Evolutionary conservation across 2,888 invertebrate species (phyloP).

Genomic region (Clunio marinus): DNA sequence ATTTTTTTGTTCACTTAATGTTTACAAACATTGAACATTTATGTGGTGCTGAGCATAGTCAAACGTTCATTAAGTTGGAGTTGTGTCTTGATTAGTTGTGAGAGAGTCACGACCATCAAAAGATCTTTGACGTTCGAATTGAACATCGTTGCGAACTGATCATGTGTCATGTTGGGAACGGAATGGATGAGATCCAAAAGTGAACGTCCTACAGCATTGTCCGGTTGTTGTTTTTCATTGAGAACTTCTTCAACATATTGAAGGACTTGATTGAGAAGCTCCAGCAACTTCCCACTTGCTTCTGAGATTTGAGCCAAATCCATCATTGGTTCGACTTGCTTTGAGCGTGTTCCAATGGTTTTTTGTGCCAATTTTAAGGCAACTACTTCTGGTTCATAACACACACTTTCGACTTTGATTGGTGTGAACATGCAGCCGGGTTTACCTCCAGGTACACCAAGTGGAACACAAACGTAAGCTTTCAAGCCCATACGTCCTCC

Average conservation of each 20-base stretch:
- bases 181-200: conserved; percentile 86
- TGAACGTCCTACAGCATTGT: conserved; percentile 85
- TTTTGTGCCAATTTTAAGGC: conserved; percentile 78
- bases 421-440: conserved; percentile 96
- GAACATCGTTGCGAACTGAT: conserved; percentile 91
- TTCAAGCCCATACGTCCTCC: conserved; percentile 89
- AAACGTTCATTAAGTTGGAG: conserved; percentile 95
- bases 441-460: conserved; percentile 92
- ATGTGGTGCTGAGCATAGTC: conserved; percentile 71
- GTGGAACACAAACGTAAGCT: conserved; percentile 86
- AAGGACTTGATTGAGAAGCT: conserved; percentile 70
- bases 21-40: conserved; percentile 45
- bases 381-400: conserved; percentile 88
- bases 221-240: conserved; percentile 67
- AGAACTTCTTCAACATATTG: conserved; percentile 90
- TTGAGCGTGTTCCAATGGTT: conserved; percentile 62
- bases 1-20: neutral
- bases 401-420: conserved; percentile 79
- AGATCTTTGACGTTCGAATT: conserved; percentile 96
- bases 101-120: conserved; percentile 93
- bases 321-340: conserved; percentile 60
- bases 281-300: conserved; percentile 72
- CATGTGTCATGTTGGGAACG: conserved; percentile 84
- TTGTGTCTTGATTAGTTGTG: conserved; percentile 94
- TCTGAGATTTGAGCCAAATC: conserved; percentile 80